Base-by-base conservation (phyloP, 2,797 vertebrate species). In the Thamnophis elegans region DNA sequence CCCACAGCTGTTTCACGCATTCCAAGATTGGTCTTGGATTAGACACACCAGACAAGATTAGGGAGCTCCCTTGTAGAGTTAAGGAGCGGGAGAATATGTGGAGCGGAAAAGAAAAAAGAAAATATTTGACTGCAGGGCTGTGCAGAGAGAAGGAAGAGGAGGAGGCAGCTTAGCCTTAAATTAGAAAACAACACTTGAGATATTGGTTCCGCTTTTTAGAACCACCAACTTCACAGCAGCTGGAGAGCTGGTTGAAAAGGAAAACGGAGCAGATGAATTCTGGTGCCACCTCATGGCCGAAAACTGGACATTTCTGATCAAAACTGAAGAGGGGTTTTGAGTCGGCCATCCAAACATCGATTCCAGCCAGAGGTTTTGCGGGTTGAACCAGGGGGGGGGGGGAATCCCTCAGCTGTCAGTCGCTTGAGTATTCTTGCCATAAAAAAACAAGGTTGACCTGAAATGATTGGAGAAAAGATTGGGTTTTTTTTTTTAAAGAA, bases 21-120 rank as follows among this genome's bases (percentile, higher is more conserved):
- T 90, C 62, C 89, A 54, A 36, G 6, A 16, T 59, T 65, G 28
- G 12, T 54, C 91, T 7, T 54, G 53, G 78, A 55, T 11, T 85
- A 26, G 59, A 47, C 18, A 56, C 25, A 1, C 88, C 32, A 54
- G 89, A 87, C 47, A 20, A 90, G 18, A 55, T 36, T 32, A 58
- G 11, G 10, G 5, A 32, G 58, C 25, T 36, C 25, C 32, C 26
- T 54, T 42, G 54, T 36, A 60, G 36, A n/a, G n/a, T 4, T 36
- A 26, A 47, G 22, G 54, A 85, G 55, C 16, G 11, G 32, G n/a
- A 54, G 47, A 26, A 28, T 62, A 65, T 22, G n/a, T n/a, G 85
- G 20, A 32, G n/a, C 3, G 1, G 11, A 0, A 0, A 28, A 11
- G 9, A 59, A 1, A 2, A 55, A 18, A 18, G 36, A 47, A 82